Evolutionary conservation across 2,888 invertebrate genomes (phyloP), one percentile per base, ranked within the genome.

Genomic region (Pristionchus fissidentatus): DNA sequence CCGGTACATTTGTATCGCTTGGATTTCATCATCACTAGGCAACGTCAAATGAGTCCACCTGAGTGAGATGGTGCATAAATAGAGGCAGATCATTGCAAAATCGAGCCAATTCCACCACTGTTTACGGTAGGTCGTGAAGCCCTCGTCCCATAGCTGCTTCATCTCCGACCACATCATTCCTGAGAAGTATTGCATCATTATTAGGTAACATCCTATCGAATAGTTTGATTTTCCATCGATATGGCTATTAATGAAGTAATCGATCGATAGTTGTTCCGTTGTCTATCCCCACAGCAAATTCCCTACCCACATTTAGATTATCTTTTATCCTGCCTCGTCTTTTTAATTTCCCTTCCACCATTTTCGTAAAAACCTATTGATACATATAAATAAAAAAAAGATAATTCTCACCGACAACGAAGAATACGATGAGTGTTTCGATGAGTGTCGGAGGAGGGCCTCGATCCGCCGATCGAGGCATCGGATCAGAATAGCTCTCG

Each of bases 51-150:
- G 13, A 26, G 38, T 41, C 3, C 75, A 92, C 83, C 94, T 92
- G 1, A 94, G 92, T 0, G 94, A 93, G 88, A 94, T 94, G 4
- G 94, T 94, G 85, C 93, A 93, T 52, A 94, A 91, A 89, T 94
- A 94, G 13, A 94, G 92, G 32, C 94, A 94, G 22, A 94, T 92
- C 94, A 94, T 94, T 85, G 94, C 93, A 88, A 94, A 94, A 90
- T 94, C 94, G 62, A 94, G 92, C 94, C 94, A 94, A 90, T 94
- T 94, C 94, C 94, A 94, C 80, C 94, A 94, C 88, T 94, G 94
- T 22, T 93, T 91, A 38, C 93, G 92, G 89, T 94, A 94, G 35
- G 93, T 93, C 85, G 93, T 93, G 80, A 94, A 90, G 3, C 94
- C 94, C 88, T 94, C 94, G 84, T 94, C 94, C 94, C 94, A 94